phyloP scores from a whole-genome alignment of 2,888 invertebrate genomes.

The Nipponacmea schrenckii region DNA sequence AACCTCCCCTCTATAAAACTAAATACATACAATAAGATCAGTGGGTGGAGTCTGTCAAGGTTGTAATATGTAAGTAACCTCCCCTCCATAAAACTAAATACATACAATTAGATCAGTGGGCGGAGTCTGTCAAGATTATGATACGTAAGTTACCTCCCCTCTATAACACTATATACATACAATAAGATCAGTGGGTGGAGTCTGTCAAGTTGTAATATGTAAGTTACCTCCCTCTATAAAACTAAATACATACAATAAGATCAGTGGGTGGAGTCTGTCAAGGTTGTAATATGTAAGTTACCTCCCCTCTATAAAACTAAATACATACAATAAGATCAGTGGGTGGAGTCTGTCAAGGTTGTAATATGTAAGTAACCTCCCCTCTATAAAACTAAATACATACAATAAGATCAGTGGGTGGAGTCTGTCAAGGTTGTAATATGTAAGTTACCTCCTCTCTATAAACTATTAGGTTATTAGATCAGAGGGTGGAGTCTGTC shows the following conservation, averaged over 20 bases:
- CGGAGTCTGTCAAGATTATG: constrained; percentile 65
- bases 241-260: constrained; percentile 63
- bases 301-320: constrained; percentile 55
- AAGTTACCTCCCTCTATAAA: constrained; percentile 60
- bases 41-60: constrained; percentile 65
- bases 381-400: constrained; percentile 58
- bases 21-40: constrained; percentile 64
- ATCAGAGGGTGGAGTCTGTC: constrained; percentile 63
- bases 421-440: constrained; percentile 66
- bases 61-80: constrained; percentile 64
- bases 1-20: constrained; percentile 63
- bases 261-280: constrained; percentile 63
- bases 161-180: constrained; percentile 35
- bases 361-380: constrained; percentile 58
- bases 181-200: constrained; percentile 60
- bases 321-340: constrained; percentile 64
- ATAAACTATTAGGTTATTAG: constrained; percentile 62
- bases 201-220: constrained; percentile 66
- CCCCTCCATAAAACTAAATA: constrained; percentile 64
- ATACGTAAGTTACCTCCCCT: constrained; percentile 51
- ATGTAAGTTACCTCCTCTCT: constrained; percentile 44
- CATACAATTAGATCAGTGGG: constrained; percentile 64
- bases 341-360: constrained; percentile 64
- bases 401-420: constrained; percentile 63
- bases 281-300: constrained; percentile 65